Evolutionary conservation across 2,113 vertebrate genomes (phyloP), one percentile per base, ranked within the genome.

Genomic region (Pyrgilauda ruficollis): DNA sequence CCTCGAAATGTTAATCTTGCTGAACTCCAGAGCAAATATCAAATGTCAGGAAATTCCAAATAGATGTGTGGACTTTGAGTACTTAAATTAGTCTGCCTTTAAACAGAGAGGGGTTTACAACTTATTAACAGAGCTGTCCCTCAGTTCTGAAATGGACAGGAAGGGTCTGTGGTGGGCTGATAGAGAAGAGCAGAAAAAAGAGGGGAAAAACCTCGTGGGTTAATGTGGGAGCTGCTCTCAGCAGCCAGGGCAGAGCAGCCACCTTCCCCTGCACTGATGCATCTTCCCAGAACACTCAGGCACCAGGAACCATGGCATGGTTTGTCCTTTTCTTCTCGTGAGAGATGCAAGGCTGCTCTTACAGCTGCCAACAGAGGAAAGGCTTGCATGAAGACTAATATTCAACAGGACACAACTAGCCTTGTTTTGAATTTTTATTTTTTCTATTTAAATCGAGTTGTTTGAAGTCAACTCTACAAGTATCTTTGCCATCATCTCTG

Each of bases 21-120:
- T 93, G 83, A 92, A 95, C 92, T 94, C 75, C 92, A 92, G 88
- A 93, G 94, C 76, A 95, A 97, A 96, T 95, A 92, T 74, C 86
- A 88, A 87, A 95, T 90, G 92, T 93, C 94, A 84, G 90, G 92
- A 90, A 94, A 90, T 80, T 90, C 83, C 91, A 94, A 90, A 96
- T 70, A 92, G 76, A 86, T n/a, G 50, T 94, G 90, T 93, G 76
- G 94, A 92, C 92, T 93, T 84, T 31, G 79, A 93, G 83, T 77
- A 63, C 83, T 94, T 95, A 92, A 95, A 94, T 97, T 91, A 95
- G 86, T 81, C 90, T 90, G 72, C 79, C 76, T 92, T 95, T 92
- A 95, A 94, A 95, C 86, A 96, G 76, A 93, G 73, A 22, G 35
- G 59, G 43, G 35, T 73, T 92, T 95, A 83, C 88, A 84, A 12